phyloP scores from a whole-genome alignment of 2,888 invertebrate genomes.

The Callyntrura guangdongensis region DNA sequence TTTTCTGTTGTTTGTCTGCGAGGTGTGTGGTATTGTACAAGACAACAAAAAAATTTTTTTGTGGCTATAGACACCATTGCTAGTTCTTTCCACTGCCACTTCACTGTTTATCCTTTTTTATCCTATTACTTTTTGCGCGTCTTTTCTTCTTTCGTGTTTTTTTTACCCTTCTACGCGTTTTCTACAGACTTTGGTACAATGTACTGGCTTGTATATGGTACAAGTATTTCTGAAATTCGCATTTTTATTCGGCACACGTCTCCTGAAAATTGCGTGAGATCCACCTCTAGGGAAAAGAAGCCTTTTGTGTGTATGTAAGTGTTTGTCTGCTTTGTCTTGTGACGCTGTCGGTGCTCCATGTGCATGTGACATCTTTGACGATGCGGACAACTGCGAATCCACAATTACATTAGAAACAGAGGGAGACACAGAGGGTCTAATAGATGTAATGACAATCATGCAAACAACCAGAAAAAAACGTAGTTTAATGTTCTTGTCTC shows the following conservation, averaged over 20 bases:
- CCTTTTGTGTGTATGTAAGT: background rate
- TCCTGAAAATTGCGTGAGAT: constrained; percentile 58
- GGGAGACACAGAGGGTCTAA: background rate
- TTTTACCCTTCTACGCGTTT: background rate
- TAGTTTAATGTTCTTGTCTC: constrained; percentile 19
- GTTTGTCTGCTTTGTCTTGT: background rate
- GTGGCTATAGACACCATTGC: background rate
- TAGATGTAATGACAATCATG: constrained; percentile 42
- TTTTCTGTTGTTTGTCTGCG: background rate
- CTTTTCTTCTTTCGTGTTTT: background rate
- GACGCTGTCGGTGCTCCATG: background rate
- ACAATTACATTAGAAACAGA: constrained; percentile 27
- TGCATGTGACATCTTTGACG: background rate
- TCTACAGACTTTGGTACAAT: background rate
- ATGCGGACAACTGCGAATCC: background rate
- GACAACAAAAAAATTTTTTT: background rate
- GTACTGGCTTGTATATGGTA: background rate
- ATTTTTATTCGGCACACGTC: constrained; percentile 68
- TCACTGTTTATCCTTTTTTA: too few species aligned
- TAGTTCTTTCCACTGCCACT: background rate
- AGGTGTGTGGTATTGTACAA: background rate
- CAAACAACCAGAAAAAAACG: constrained; percentile 42
- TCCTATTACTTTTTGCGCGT: too few species aligned
- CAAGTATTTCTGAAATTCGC: constrained; percentile 2
- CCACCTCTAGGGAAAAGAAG: constrained; percentile 45